phyloP scores from a whole-genome alignment of 2,797 vertebrate genomes.

The Chaenodraco wilsoni region DNA sequence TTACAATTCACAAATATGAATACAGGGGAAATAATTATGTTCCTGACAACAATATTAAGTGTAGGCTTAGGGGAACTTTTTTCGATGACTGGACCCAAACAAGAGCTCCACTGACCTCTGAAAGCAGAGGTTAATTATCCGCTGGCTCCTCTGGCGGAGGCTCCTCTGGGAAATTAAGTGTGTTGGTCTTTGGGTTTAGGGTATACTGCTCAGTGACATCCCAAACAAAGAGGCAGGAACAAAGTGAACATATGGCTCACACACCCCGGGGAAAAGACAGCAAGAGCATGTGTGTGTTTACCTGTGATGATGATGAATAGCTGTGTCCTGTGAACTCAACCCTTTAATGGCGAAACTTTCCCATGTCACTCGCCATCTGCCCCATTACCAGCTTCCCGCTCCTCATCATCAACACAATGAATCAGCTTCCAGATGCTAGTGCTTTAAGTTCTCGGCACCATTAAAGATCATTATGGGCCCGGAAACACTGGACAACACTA shows the following conservation, averaged over 20 bases:
- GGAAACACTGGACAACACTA: neutral
- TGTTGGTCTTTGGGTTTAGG: conserved; percentile 22
- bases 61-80: neutral
- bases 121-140: conserved; percentile 20
- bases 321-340: conserved; percentile 19
- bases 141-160: conserved; percentile 7
- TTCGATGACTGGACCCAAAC: neutral
- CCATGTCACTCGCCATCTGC: conserved; percentile 13
- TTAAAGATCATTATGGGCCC: conserved; percentile 44
- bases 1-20: neutral
- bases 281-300: conserved; percentile 44
- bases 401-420: conserved; percentile 13
- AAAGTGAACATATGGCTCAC: conserved; percentile 13
- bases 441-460: conserved; percentile 49
- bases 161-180: conserved; percentile 27
- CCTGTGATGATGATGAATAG: conserved; percentile 51
- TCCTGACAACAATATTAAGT: neutral
- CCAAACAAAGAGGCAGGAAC: conserved; percentile 45
- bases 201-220: conserved; percentile 44
- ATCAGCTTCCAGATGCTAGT: conserved; percentile 63
- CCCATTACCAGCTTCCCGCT: conserved; percentile 21
- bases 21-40: neutral
- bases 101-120: conserved; percentile 8
- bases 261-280: conserved; percentile 19
- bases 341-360: neutral